phyloP scores from a whole-genome alignment of 1,140 invertebrate species.

The Artemia franciscana region DNA sequence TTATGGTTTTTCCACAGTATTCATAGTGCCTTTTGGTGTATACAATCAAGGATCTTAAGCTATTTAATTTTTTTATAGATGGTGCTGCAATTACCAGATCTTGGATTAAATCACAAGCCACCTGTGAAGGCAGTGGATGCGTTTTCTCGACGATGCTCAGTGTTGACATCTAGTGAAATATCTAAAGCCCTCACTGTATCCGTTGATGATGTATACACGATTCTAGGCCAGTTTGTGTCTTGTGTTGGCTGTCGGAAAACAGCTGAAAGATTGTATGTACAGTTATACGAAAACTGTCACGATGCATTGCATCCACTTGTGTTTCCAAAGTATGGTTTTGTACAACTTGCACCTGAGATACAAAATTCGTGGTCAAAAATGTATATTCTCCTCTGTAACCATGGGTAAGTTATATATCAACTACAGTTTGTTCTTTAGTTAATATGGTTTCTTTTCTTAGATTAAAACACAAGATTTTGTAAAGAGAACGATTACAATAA shows the following conservation, averaged over 20 bases:
- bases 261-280: slow-evolving; percentile 60
- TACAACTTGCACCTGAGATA: slow-evolving; percentile 51
- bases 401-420: slow-evolving; percentile 34
- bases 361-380: slow-evolving; percentile 46
- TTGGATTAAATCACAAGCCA: background rate
- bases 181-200: slow-evolving; percentile 53
- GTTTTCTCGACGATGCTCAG: slow-evolving; percentile 24
- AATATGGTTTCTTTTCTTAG: no score
- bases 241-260: slow-evolving; percentile 77
- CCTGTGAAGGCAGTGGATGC: slow-evolving; percentile 44
- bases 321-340: slow-evolving; percentile 36
- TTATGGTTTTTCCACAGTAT: no score
- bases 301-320: slow-evolving; percentile 56
- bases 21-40: no score
- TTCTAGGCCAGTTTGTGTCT: slow-evolving; percentile 64
- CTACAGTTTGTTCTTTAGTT: no score
- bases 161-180: slow-evolving; percentile 50
- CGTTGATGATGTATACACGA: slow-evolving; percentile 50
- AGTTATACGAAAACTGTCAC: slow-evolving; percentile 51
- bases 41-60: no score
- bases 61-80: slow-evolving; percentile 50
- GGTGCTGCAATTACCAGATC: slow-evolving; percentile 30
- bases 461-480: no score
- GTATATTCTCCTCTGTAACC: slow-evolving; percentile 56
- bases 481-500: no score